phyloP scores from a whole-genome alignment of 1,140 invertebrate species.

The Eurytemora carolleeae region DNA sequence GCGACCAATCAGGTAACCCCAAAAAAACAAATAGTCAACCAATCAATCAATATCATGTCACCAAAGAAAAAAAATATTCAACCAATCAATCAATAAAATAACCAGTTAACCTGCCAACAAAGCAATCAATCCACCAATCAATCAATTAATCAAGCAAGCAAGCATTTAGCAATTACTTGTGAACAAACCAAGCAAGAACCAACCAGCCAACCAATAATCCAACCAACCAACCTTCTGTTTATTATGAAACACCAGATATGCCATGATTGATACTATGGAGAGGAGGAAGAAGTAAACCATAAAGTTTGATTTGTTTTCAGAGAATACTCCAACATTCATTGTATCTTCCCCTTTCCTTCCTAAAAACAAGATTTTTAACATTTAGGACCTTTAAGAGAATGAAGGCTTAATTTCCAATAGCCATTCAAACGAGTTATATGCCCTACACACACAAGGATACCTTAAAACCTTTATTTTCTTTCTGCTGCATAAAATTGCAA shows the following conservation, averaged over 20 bases:
- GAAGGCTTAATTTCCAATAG: no score
- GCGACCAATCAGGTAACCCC: no score
- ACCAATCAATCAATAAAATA: no score
- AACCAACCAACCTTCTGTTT: background rate
- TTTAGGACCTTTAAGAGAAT: no score
- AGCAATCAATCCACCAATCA: background rate
- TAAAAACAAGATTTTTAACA: no score
- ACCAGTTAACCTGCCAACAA: no score
- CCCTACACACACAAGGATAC: no score
- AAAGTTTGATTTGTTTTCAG: background rate
- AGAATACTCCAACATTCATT: background rate
- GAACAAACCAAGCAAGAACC: background rate
- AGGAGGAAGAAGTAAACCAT: background rate
- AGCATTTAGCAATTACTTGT: background rate
- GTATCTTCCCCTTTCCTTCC: no score
- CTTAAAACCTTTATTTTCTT: no score
- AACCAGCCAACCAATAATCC: background rate
- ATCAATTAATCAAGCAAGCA: background rate
- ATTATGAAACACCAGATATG: background rate
- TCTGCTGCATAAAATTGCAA: no score
- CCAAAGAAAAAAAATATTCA: no score
- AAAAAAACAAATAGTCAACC: background rate
- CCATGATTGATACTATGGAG: background rate
- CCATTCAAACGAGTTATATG: no score
- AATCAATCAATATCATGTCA: background rate